Evolutionary conservation across 1,140 invertebrate genomes (phyloP).

Genomic region (Lerema accius): DNA sequence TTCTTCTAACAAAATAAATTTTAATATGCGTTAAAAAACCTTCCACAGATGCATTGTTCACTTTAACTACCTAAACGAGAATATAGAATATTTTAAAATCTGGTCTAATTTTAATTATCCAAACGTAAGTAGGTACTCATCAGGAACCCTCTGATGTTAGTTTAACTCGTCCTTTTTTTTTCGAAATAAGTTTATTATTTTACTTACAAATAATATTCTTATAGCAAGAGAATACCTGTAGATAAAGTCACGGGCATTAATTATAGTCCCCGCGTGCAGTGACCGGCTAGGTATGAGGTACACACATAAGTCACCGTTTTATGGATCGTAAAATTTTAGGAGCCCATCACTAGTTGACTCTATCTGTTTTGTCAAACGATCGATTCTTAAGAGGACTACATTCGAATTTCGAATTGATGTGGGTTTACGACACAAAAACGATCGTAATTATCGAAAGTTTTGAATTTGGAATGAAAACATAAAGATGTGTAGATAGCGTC

Average conservation of each 20-base stretch:
- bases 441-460: slow-evolving; percentile 40
- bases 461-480: slow-evolving; percentile 48
- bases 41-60: no score
- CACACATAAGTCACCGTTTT: slow-evolving; percentile 69
- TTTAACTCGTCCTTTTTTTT: no score
- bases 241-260: neutral
- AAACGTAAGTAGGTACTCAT: no score
- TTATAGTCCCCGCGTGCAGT: slow-evolving; percentile 55
- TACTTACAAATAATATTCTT: neutral
- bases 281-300: slow-evolving; percentile 39
- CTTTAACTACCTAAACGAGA: no score
- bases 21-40: no score
- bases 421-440: slow-evolving; percentile 46
- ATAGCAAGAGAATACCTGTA: neutral
- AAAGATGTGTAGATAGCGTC: slow-evolving; percentile 9
- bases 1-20: no score
- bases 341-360: slow-evolving; percentile 65
- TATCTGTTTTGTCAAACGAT: slow-evolving; percentile 62
- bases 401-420: slow-evolving; percentile 45
- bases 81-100: no score
- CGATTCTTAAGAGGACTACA: slow-evolving; percentile 58
- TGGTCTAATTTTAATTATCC: no score
- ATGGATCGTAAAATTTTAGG: slow-evolving; percentile 73
- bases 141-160: no score
- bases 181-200: no score